Conservation (phyloP, 1,140 invertebrate species). For the Drosophila sp. region DNA sequence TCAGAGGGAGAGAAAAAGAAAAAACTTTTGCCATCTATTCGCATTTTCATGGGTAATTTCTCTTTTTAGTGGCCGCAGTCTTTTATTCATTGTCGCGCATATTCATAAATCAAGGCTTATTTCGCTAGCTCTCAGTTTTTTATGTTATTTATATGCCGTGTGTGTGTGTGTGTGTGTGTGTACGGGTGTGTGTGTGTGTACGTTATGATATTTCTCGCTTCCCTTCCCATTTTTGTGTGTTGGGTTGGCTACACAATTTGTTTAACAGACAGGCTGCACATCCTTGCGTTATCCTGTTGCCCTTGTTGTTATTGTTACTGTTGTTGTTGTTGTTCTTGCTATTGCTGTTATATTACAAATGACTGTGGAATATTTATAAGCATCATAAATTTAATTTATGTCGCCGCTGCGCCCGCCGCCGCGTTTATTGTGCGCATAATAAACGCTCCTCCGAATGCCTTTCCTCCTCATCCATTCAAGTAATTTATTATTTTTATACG, state of each 20-base stretch:
- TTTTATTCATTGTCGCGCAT: slow-evolving; percentile 30
- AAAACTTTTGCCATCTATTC: slow-evolving; percentile 20
- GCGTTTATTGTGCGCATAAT: slow-evolving; percentile 81
- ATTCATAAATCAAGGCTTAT: slow-evolving; percentile 61
- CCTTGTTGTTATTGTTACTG: slow-evolving; percentile 3
- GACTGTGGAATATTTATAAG: slow-evolving; percentile 70
- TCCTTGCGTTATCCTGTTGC: slow-evolving; percentile 62
- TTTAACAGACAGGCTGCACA: slow-evolving; percentile 51
- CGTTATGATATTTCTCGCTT: slow-evolving; percentile 29
- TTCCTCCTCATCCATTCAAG: slow-evolving; percentile 59
- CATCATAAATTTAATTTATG: slow-evolving; percentile 77
- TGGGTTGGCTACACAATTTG: slow-evolving; percentile 53
- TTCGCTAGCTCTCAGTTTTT: slow-evolving; percentile 34
- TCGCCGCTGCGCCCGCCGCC: slow-evolving; percentile 66
- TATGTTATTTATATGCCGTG: slow-evolving; percentile 17
- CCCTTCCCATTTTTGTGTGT: slow-evolving; percentile 12
- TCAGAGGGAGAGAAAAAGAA: background rate
- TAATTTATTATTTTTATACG: slow-evolving; percentile 80
- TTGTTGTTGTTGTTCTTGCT: slow-evolving; percentile 40
- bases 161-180: slow-evolving; percentile 18
- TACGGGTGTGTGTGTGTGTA: slow-evolving; percentile 24
- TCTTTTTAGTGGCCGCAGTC: slow-evolving; percentile 26
- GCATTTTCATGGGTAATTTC: slow-evolving; percentile 19
- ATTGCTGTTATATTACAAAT: slow-evolving; percentile 61
- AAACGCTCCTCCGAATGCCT: slow-evolving; percentile 59